Base-by-base conservation (phyloP, 2,888 invertebrate genomes). In the Meteorus cinctellus region DNA sequence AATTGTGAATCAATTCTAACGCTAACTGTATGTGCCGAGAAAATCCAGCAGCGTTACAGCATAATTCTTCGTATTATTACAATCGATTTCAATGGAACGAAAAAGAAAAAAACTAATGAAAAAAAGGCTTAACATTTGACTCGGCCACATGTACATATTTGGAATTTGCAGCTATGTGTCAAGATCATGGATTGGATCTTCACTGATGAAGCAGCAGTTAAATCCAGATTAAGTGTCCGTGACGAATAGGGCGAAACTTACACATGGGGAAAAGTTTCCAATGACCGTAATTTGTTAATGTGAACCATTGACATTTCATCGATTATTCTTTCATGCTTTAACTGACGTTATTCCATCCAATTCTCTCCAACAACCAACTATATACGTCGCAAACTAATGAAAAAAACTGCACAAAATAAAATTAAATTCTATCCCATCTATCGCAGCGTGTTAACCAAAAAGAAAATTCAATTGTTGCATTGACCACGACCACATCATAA, bases 141-240 rank as follows among this genome's bases (percentile, higher is more conserved):
- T 68, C n/a, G n/a, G n/a, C 16, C n/a, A 4, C 16, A 59, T 34
- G 19, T 55, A 24, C 5, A 16, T 51, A 36, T 59, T n/a, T 6
- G 78, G 80, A 74, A 36, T 36, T 8, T 6, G 78, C 80, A 73
- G 79, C 81, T 79, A 86, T 85, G 82, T 79, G 80, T 87, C 87
- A 86, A 83, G 86, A 84, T 84, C 84, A 85, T 78, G 77, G 74
- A 79, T 73, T 80, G 86, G 87, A 84, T 87, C 87, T 86, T 83
- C 86, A 55, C 8, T 83, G 86, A 87, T 87, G 87, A 87, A 87
- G 86, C 84, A 86, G 82, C 84, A 55, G 85, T 86, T 86, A 83
- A 86, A 86, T 85, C 87, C 82, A 86, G 86, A 87, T 86, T 86
- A 86, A 87, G 87, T 83, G 84, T 85, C 84, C 85, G 87, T 87